These are phyloP conservation scores for Cinclus cinclus DNA, from an alignment of 2,113 vertebrate species.

Conservation along the genomic window DNA sequence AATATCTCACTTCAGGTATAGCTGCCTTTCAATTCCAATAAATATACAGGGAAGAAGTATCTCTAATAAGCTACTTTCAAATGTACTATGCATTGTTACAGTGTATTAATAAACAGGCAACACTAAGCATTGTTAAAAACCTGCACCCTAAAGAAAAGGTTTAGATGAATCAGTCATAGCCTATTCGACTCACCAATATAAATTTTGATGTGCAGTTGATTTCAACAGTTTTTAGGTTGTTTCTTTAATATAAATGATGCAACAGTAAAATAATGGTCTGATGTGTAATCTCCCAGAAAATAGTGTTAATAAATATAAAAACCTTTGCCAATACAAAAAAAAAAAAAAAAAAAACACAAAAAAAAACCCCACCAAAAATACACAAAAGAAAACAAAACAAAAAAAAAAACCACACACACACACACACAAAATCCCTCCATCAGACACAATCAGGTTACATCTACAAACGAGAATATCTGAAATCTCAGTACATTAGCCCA, in stretches of 20 bases:
- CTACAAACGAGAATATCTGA: neutral
- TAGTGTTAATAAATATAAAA: neutral
- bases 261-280: neutral
- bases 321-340: neutral
- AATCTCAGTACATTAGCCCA: neutral
- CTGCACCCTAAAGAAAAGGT: neutral
- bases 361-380: neutral
- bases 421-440: accelerated
- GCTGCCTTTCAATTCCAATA: neutral
- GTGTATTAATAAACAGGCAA: neutral
- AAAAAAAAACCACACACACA: no score
- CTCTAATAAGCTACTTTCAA: neutral
- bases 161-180: neutral
- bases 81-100: neutral
- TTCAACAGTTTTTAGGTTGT: neutral
- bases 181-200: neutral
- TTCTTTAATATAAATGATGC: neutral
- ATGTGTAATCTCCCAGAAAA: neutral
- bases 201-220: neutral
- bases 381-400: neutral
- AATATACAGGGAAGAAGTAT: neutral
- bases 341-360: neutral
- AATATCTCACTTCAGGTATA: neutral
- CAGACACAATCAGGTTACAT: neutral
- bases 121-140: neutral